A percentile compares a stretch with the other conserved stretches of the same genome.
These are phyloP conservation scores for Sardinella longiceps DNA, from an alignment of 2,797 vertebrate genomes.

Conservation along the genomic window DNA sequence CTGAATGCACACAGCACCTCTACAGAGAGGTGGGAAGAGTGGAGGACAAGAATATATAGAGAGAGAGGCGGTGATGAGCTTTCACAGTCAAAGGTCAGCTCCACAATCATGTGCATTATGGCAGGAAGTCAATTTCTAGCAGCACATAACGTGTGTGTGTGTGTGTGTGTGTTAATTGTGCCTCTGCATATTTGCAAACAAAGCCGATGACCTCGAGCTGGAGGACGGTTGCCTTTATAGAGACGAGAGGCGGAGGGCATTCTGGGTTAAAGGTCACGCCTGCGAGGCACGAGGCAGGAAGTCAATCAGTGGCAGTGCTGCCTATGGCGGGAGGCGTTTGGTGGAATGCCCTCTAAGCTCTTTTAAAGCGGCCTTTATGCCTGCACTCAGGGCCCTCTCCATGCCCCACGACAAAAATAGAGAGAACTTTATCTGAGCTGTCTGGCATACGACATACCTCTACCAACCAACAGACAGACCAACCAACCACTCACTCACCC, in stretches of 20 bases:
- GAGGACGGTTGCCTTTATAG: neutral
- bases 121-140: neutral
- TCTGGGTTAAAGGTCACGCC: constrained; percentile 8
- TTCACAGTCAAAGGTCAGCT: neutral
- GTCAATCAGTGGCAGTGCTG: neutral
- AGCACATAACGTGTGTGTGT: neutral
- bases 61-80: neutral
- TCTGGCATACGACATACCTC: constrained; percentile 22
- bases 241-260: neutral
- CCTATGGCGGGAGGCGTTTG: neutral
- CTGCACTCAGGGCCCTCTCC: constrained; percentile 13
- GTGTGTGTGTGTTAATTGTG: neutral
- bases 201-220: neutral
- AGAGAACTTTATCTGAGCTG: constrained; percentile 24
- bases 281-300: neutral
- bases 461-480: neutral
- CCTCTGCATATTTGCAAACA: neutral
- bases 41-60: too few relatives aligned
- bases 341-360: constrained; percentile 26
- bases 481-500: neutral
- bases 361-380: constrained; percentile 19
- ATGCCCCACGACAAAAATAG: constrained; percentile 16
- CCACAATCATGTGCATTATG: neutral
- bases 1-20: neutral
- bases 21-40: too few relatives aligned